Evolutionary conservation across 1,140 invertebrate genomes (phyloP).

Genomic region (Scaptomyza hsui): DNA sequence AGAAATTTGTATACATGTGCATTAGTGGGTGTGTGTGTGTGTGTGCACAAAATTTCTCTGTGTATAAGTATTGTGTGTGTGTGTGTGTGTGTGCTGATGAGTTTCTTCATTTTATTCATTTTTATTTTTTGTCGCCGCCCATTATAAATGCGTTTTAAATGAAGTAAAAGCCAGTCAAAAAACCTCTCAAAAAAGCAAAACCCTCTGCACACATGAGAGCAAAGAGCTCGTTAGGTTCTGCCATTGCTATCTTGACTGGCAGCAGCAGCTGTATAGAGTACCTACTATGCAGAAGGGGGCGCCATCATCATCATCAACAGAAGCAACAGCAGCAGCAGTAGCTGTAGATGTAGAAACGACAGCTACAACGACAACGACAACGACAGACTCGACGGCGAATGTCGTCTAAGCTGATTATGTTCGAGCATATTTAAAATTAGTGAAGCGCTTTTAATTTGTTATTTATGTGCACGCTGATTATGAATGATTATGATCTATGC

Average conservation of each 20-base stretch:
- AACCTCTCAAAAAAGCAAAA: slow-evolving; percentile 43
- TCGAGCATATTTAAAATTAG: slow-evolving; percentile 83
- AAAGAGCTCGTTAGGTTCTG: slow-evolving; percentile 72
- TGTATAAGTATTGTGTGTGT: background rate
- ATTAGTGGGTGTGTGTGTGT: slow-evolving; percentile 36
- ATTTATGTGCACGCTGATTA: slow-evolving; percentile 82
- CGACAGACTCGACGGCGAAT: slow-evolving; percentile 23
- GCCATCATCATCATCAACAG: slow-evolving; percentile 23
- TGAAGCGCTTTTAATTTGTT: slow-evolving; percentile 83
- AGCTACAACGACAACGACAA: background rate
- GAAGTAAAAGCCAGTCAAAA: slow-evolving; percentile 78
- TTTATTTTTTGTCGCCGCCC: slow-evolving; percentile 59
- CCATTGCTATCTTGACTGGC: slow-evolving; percentile 79
- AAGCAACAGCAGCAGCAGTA: slow-evolving; percentile 9
- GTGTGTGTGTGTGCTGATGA: slow-evolving; percentile 61
- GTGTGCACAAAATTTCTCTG: background rate
- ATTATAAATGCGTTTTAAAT: slow-evolving; percentile 83
- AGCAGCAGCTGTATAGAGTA: slow-evolving; percentile 28
- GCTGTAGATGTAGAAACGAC: too few species aligned
- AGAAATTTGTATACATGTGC: slow-evolving; percentile 79
- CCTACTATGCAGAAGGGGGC: background rate
- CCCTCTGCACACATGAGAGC: slow-evolving; percentile 37
- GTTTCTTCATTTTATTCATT: slow-evolving; percentile 57
- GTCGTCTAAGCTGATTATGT: slow-evolving; percentile 78
- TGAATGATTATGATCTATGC: slow-evolving; percentile 82